Evolutionary conservation across 2,797 vertebrate genomes (phyloP), one percentile per base, ranked within the genome.

Genomic region (Neostethus bicornis): DNA sequence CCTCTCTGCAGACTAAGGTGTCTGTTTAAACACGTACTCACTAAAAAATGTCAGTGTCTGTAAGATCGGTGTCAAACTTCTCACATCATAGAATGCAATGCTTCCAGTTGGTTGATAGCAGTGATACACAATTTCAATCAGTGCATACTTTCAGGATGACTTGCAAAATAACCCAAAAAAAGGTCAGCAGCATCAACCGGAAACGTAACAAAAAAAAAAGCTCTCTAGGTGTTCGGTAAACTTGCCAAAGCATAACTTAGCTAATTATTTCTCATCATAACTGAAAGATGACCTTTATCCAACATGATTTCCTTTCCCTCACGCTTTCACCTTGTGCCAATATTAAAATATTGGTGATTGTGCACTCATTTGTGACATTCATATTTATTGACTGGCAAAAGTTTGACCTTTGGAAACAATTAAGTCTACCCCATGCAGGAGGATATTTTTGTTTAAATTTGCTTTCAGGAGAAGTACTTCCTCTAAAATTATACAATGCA

Each of bases 321-420:
- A 50, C 67, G 29, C n/a, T 16, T 60, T 61, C 24, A 58, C 20
- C 35, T 53, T 7, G 47, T 43, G 75, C 35, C n/a, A 55, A 49
- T 56, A 54, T 41, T 39, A 66, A 8, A 66, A 52, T 60, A 76
- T 70, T 57, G 31, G 63, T 59, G n/a, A 24, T 54, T 50, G 7
- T 39, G 2, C 13, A 10, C 3, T 47, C 44, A 21, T 19, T 45
- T 34, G 25, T 34, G 34, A 1, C 25, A 53, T 54, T 56, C 7
- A 11, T 34, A 20, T 35, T 62, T 66, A 39, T 53, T 69, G 39
- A 69, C 68, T 16, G 46, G 0, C 47, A 5, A 21, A 25, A 11
- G 5, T 31, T 25, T 55, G 2, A 8, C 25, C 24, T 56, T 8
- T 31, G 29, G 4, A 29, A 37, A 46, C 17, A 44, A 10, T 5